Base-by-base conservation (phyloP, 2,888 invertebrate genomes). In the Drosophila rellima region DNA sequence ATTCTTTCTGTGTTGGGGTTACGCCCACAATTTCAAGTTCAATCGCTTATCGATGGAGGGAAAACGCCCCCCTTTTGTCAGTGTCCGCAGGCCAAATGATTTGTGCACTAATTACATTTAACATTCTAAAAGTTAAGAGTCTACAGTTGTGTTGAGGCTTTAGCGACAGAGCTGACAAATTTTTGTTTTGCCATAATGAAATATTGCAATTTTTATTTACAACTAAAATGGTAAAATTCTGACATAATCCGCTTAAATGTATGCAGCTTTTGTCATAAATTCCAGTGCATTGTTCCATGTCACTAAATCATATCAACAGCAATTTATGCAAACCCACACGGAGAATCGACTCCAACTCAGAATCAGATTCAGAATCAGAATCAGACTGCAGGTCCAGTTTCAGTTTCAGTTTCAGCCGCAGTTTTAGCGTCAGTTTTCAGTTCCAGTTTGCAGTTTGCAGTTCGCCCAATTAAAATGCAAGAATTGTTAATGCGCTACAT, bases 291-390 rank as follows among this genome's bases (percentile, higher is more conserved):
- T 87, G 86, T 87, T 87, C 82, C 88, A 87, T 82, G 86, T 86
- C 86, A 88, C 88, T 87, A 87, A 87, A 87, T 87, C 86, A 87
- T 83, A 87, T 88, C 88, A 86, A 80, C 86, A 82, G 88, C 88
- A 88, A 89, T 88, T 89, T 86, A 89, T 89, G 85, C 88, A 74
- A 74, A 67, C 83, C 89, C 88, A 87, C 89, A 83, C 78, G 59
- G 54, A 23, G 63, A 54, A 63, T 29, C 17, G 48, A 57, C 59
- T 47, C 37, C 50, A 59, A 18, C 42, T 45, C 48, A 17, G 10
- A 29, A 33, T 20, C 33, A 13, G 42, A 17, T n/a, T n/a, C n/a
- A n/a, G n/a, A n/a, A 37, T 39, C 33, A 10, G 10, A 18, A 33
- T 20, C 42, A 6, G 31, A 44, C 31, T 55, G 23, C 23, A 23